These are phyloP conservation scores for Drosophila bocqueti DNA, from an alignment of 1,140 invertebrate species.

Conservation along the genomic window DNA sequence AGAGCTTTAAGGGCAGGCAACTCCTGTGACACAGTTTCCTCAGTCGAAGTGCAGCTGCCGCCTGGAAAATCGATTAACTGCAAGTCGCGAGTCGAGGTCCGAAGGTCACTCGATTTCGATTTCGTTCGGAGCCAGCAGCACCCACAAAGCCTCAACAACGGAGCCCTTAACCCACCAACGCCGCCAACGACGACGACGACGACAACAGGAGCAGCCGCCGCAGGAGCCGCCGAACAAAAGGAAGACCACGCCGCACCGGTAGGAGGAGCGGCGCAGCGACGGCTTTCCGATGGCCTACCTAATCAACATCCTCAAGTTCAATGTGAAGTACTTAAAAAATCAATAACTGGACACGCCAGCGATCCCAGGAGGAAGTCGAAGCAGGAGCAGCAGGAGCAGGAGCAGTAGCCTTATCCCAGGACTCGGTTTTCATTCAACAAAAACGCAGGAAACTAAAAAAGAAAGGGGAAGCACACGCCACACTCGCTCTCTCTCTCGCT, in stretches of 20 bases:
- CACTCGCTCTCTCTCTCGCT: conserved; percentile 21
- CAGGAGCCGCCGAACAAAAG: conserved; percentile 51
- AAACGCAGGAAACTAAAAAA: background rate
- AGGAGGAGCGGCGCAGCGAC: conserved; percentile 48
- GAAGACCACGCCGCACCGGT: conserved; percentile 82
- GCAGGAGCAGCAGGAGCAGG: background rate
- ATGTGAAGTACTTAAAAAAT: conserved; percentile 84
- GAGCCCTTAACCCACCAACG: conserved; percentile 68
- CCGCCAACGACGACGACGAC: conserved; percentile 45
- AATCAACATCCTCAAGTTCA: conserved; percentile 84
- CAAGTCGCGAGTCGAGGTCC: conserved; percentile 5
- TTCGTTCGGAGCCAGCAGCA: conserved; percentile 49
- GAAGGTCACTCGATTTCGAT: conserved; percentile 56
- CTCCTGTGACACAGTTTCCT: conserved; percentile 45
- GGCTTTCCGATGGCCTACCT: conserved; percentile 75
- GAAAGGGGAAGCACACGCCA: conserved; percentile 8
- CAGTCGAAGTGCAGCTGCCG: conserved; percentile 13
- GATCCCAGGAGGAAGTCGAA: background rate
- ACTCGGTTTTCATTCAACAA: conserved; percentile 8
- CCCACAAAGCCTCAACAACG: conserved; percentile 80
- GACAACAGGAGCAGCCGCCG: conserved; percentile 30
- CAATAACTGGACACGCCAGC: conserved; percentile 65
- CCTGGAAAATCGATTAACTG: conserved; percentile 47
- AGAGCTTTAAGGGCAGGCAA: background rate
- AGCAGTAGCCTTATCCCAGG: background rate